Evolutionary conservation across 2,113 vertebrate genomes (phyloP).

Genomic region (Grammomys dolichurus): DNA sequence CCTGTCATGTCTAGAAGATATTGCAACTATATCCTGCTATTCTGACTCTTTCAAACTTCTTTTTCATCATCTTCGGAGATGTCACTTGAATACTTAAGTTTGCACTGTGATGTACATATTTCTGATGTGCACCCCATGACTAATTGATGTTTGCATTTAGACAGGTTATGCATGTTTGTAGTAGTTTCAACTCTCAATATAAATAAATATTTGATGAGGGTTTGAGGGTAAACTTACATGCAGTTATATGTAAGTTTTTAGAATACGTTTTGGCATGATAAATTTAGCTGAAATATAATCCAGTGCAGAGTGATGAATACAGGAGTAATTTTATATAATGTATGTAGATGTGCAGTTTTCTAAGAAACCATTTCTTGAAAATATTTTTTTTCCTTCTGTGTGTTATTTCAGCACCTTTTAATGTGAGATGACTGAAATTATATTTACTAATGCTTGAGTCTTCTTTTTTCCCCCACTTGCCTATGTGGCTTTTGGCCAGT

Average conservation of each 20-base stretch:
- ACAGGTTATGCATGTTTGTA: background rate
- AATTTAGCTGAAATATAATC: background rate
- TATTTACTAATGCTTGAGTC: background rate
- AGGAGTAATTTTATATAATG: background rate
- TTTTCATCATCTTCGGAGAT: background rate
- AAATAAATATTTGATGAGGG: background rate
- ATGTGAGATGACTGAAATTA: background rate
- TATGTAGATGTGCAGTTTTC: too few species aligned
- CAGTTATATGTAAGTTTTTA: background rate
- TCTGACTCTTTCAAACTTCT: background rate
- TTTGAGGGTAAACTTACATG: background rate
- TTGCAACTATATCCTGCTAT: background rate
- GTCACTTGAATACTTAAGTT: background rate
- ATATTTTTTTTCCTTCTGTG: background rate
- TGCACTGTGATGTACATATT: background rate
- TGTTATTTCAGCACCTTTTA: background rate
- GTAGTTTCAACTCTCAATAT: background rate
- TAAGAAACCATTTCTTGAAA: background rate
- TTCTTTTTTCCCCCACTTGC: too few species aligned
- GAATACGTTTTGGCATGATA: background rate
- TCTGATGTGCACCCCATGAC: accelerated
- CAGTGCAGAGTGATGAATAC: too few species aligned
- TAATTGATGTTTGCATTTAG: background rate
- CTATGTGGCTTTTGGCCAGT: background rate
- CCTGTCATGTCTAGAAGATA: background rate